phyloP scores from a whole-genome alignment of 2,888 invertebrate species.

The Hirtodrosophila confusa region DNA sequence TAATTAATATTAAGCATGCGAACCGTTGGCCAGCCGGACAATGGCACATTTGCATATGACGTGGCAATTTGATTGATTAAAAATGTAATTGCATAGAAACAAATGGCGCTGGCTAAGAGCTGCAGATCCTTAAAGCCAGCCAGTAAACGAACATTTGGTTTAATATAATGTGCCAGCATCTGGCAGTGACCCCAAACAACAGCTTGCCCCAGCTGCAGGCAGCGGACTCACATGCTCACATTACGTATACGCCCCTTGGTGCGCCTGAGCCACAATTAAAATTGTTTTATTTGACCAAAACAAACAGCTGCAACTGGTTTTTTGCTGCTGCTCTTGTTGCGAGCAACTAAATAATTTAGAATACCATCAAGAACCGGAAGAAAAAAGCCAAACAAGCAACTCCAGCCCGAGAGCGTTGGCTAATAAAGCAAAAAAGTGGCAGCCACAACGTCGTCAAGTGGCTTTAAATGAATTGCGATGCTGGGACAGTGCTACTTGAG shows the following conservation, averaged over 20 bases:
- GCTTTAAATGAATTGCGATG: slow-evolving; percentile 57
- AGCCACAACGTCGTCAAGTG: slow-evolving; percentile 44
- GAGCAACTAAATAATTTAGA: slow-evolving; percentile 28
- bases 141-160: slow-evolving; percentile 1
- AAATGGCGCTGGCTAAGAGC: too few species aligned
- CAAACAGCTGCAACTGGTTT: slow-evolving; percentile 18
- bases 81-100: slow-evolving; percentile 55
- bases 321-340: neutral
- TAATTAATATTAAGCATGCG: slow-evolving; percentile 73
- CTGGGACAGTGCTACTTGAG: slow-evolving; percentile 47
- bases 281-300: slow-evolving; percentile 1
- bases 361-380: neutral
- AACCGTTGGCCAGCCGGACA: slow-evolving; percentile 22
- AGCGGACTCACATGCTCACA: slow-evolving; percentile 1
- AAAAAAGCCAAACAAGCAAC: slow-evolving; percentile 1
- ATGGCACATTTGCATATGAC: slow-evolving; percentile 55
- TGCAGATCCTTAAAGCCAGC: neutral
- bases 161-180: slow-evolving; percentile 25
- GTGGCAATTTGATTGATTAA: slow-evolving; percentile 69
- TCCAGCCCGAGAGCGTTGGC: slow-evolving; percentile 9
- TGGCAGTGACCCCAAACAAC: slow-evolving; percentile 1
- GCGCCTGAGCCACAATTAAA: neutral
- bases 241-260: slow-evolving; percentile 30
- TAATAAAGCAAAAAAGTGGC: slow-evolving; percentile 34
- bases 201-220: slow-evolving; percentile 22